Conservation (phyloP, 2,888 invertebrate species). For the Drosophila peninsularis region DNA sequence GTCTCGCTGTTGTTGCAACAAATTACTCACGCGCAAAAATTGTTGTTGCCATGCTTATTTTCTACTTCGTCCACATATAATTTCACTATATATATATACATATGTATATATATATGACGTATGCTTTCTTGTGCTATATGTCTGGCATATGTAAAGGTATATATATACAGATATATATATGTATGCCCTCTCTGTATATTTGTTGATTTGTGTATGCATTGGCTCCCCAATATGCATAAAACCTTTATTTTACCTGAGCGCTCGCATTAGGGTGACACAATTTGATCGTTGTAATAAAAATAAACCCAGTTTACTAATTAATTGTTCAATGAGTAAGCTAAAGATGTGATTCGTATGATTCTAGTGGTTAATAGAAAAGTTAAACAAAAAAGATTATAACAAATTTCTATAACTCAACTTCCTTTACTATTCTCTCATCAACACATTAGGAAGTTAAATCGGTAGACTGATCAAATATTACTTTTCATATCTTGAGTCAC, state of each 20-base stretch:
- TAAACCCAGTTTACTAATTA: not conserved
- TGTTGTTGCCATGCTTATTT: constrained; percentile 57
- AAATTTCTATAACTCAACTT: too few relatives aligned
- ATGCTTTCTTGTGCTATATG: constrained; percentile 68
- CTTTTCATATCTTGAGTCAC: too few relatives aligned
- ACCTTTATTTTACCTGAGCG: constrained; percentile 56
- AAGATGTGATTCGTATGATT: too few relatives aligned
- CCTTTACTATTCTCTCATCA: too few relatives aligned
- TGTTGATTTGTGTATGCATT: constrained; percentile 34
- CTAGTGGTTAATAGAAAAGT: not conserved
- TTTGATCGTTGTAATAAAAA: constrained; percentile 18
- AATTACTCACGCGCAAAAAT: constrained; percentile 81
- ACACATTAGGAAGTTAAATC: too few relatives aligned
- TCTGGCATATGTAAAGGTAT: constrained; percentile 9
- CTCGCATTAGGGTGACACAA: constrained; percentile 39
- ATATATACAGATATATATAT: not conserved
- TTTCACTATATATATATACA: constrained; percentile 61
- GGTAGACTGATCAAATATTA: too few relatives aligned
- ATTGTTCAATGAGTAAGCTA: not conserved
- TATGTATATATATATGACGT: constrained; percentile 64
- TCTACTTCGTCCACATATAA: constrained; percentile 64
- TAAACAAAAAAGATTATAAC: too few relatives aligned
- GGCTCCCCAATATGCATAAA: constrained; percentile 69
- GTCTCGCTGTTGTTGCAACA: constrained; percentile 51
- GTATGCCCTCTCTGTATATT: constrained; percentile 4